These are phyloP conservation scores for Cotesia chilonis DNA, from an alignment of 1,140 invertebrate genomes.

Conservation along the genomic window DNA sequence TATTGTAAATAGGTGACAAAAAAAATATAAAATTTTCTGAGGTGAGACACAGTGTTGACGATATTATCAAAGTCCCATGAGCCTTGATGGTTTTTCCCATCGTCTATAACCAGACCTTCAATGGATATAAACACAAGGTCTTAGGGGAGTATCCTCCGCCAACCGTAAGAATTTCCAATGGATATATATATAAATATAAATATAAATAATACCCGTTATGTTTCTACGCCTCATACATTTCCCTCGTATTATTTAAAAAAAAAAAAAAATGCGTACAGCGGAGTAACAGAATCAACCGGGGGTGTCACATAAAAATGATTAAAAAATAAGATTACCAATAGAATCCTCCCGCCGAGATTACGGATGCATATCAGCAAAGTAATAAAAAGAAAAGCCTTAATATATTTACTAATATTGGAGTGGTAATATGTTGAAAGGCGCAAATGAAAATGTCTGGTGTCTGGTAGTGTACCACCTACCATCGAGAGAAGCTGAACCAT, in stretches of 20 bases:
- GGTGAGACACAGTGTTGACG: not conserved
- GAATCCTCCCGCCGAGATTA: not conserved
- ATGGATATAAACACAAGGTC: slow-evolving; percentile 36
- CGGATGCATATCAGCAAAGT: not conserved
- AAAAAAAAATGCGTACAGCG: not conserved
- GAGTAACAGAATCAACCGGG: no score
- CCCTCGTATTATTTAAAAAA: not conserved
- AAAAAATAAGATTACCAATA: slow-evolving; percentile 4
- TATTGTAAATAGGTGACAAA: slow-evolving; percentile 2
- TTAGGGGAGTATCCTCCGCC: slow-evolving; percentile 22
- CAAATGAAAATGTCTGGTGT: not conserved
- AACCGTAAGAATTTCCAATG: slow-evolving; percentile 35
- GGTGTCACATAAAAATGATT: no score
- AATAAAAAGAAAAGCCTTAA: not conserved
- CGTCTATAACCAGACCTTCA: not conserved
- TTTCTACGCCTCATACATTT: slow-evolving; percentile 13
- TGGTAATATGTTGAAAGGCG: slow-evolving; percentile 13
- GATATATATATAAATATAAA: slow-evolving; percentile 31
- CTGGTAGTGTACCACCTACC: no score
- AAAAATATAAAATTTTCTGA: slow-evolving; percentile 18
- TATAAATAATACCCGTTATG: slow-evolving; percentile 5
- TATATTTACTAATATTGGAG: slow-evolving; percentile 13
- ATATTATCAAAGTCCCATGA: slow-evolving; percentile 26
- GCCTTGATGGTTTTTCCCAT: slow-evolving; percentile 16
- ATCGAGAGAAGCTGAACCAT: no score